Evolutionary conservation across 1,140 invertebrate species (phyloP).

Genomic region (Danaus plexippus): DNA sequence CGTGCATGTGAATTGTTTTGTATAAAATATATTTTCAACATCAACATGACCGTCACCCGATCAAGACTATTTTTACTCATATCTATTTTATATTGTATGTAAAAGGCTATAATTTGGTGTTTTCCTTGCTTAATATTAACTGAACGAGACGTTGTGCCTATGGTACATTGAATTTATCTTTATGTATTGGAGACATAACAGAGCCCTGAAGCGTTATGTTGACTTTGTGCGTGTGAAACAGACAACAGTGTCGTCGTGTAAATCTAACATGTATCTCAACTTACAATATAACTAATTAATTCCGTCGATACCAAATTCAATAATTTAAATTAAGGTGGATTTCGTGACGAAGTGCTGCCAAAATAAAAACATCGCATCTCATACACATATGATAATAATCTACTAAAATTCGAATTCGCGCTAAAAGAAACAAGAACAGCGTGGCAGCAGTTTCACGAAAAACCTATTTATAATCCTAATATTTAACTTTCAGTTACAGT

Average conservation of each 20-base stretch:
- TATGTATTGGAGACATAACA: conserved; percentile 31
- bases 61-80: conserved; percentile 30
- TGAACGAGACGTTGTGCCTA: conserved; percentile 15
- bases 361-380: conserved; percentile 9
- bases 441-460: conserved; percentile 37
- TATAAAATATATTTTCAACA: conserved; percentile 32
- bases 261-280: conserved; percentile 31
- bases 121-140: conserved; percentile 47
- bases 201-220: conserved; percentile 45
- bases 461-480: conserved; percentile 54
- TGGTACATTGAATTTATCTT: conserved; percentile 18
- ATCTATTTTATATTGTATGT: conserved; percentile 20
- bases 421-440: conserved; percentile 13
- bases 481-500: conserved; percentile 53
- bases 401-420: conserved; percentile 11
- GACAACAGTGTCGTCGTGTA: conserved; percentile 33
- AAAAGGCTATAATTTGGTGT: conserved; percentile 62
- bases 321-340: conserved; percentile 34
- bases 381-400: too few relatives aligned
- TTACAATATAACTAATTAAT: conserved; percentile 38
- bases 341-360: conserved; percentile 20
- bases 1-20: conserved; percentile 11
- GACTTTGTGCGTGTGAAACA: conserved; percentile 55
- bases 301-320: conserved; percentile 23
- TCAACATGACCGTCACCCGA: conserved; percentile 25